Percentiles rank a stretch among this genome's conserved stretches.
These are phyloP conservation scores for Spialia ferax DNA, from an alignment of 2,888 invertebrate genomes.

Conservation along the genomic window DNA sequence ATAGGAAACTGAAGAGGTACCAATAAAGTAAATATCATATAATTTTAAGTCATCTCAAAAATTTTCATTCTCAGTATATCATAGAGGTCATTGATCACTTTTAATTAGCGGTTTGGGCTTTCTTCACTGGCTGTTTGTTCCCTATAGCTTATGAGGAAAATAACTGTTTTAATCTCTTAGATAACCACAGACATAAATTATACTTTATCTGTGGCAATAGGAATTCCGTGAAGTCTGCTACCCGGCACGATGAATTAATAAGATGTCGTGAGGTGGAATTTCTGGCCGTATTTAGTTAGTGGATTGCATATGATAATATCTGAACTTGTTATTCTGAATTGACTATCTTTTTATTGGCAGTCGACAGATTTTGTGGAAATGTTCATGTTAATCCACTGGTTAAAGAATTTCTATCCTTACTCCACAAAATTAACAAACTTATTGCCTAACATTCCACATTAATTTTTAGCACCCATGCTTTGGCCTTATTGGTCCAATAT, in stretches of 20 bases:
- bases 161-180: background rate
- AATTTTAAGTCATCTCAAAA: no score
- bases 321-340: background rate
- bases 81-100: no score
- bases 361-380: background rate
- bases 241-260: slow-evolving; percentile 3
- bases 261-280: background rate
- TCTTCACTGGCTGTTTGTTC: no score
- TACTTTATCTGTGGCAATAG: slow-evolving; percentile 1
- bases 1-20: no score
- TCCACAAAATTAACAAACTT: background rate
- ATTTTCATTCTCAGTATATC: no score
- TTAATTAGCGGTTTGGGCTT: no score
- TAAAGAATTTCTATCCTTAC: background rate
- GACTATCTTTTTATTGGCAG: background rate
- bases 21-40: no score
- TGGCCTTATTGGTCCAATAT: no score
- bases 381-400: background rate
- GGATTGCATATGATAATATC: background rate
- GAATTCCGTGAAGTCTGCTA: background rate
- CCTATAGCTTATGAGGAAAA: background rate
- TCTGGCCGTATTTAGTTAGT: background rate
- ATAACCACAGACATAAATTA: background rate
- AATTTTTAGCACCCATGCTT: no score
- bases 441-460: no score